These are phyloP conservation scores for Habropoda laboriosa DNA, from an alignment of 1,140 invertebrate genomes.

Conservation along the genomic window DNA sequence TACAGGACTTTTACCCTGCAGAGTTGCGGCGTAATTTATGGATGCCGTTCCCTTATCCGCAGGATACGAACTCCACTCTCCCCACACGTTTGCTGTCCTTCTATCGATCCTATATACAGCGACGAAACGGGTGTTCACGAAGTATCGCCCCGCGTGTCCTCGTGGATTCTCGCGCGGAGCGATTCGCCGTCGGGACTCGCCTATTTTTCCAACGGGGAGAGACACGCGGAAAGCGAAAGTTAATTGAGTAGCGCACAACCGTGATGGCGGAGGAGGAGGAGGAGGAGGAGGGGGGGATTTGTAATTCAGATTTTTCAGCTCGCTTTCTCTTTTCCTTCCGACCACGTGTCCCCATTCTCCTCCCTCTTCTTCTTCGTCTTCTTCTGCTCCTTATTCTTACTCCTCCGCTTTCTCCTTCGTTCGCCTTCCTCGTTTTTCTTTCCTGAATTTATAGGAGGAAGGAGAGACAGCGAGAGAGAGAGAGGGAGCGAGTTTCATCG, in stretches of 20 bases:
- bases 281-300: conserved; percentile 29
- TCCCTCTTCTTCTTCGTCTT: background rate
- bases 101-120: conserved; percentile 80
- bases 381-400: background rate
- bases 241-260: conserved; percentile 42
- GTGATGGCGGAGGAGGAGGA: conserved; percentile 7
- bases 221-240: conserved; percentile 39
- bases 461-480: too few relatives aligned
- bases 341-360: background rate
- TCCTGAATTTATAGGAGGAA: conserved; percentile 33
- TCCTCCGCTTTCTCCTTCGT: background rate
- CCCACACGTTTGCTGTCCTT: conserved; percentile 80
- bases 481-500: conserved; percentile 44
- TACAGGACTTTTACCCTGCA: conserved; percentile 81
- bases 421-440: conserved; percentile 9
- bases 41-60: conserved; percentile 81
- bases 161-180: background rate
- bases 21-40: conserved; percentile 82
- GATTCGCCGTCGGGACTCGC: too few relatives aligned
- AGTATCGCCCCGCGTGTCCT: conserved; percentile 41
- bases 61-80: conserved; percentile 80
- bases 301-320: conserved; percentile 54
- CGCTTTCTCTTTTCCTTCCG: conserved; percentile 19
- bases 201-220: background rate
- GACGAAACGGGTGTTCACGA: conserved; percentile 76